These are phyloP conservation scores for Cryptoblepharus egeriae DNA, from an alignment of 2,797 vertebrate species.

Conservation along the genomic window DNA sequence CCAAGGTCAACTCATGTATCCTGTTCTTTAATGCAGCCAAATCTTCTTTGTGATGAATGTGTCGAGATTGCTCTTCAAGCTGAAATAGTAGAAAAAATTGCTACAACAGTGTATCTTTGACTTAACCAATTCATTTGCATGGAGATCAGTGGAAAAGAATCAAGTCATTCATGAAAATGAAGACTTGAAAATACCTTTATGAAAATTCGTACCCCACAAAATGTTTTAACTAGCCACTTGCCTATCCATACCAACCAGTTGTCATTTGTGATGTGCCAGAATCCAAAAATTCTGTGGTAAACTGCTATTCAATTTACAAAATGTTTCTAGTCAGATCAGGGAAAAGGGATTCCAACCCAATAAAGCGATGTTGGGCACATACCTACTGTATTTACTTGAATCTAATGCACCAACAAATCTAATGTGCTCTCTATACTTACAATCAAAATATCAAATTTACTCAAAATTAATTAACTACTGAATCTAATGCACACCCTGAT, in stretches of 20 bases:
- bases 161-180: background rate
- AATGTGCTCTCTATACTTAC: too few species aligned
- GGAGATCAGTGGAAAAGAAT: background rate
- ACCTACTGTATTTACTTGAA: too few species aligned
- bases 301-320: background rate
- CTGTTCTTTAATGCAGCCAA: constrained; percentile 85
- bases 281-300: too few species aligned
- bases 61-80: constrained; percentile 92
- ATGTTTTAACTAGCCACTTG: too few species aligned
- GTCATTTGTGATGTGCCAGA: background rate
- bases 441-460: too few species aligned
- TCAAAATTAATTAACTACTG: too few species aligned
- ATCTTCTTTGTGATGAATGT: constrained; percentile 86
- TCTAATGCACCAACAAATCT: too few species aligned
- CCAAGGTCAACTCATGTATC: constrained; percentile 88
- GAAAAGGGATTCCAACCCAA: background rate
- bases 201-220: background rate
- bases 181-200: background rate
- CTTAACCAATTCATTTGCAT: background rate
- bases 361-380: background rate
- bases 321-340: background rate
- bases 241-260: background rate
- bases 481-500: too few species aligned
- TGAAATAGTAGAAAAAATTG: constrained; percentile 68
- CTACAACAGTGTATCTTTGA: background rate